A percentile compares a stretch with the other conserved stretches of the same genome.
These are phyloP conservation scores for Platorchestia sp. DNA, from an alignment of 1,140 invertebrate genomes.

Conservation along the genomic window DNA sequence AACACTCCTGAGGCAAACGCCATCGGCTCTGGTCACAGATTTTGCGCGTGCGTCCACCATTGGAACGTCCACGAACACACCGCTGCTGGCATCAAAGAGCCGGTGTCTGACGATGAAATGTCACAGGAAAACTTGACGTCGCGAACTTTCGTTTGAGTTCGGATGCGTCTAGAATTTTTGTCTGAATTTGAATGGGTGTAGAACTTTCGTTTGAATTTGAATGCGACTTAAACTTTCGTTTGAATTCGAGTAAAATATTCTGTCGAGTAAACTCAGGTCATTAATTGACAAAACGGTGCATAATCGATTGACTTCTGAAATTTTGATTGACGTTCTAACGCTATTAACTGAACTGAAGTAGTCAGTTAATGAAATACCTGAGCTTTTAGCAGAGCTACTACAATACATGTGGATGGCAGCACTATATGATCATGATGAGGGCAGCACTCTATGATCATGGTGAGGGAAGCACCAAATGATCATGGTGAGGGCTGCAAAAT, in stretches of 20 bases:
- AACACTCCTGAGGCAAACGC: conserved; percentile 67
- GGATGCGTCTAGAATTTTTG: not conserved
- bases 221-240: not conserved
- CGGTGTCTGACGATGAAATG: conserved; percentile 1
- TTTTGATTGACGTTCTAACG: not conserved
- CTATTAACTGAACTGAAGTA: not conserved
- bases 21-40: conserved; percentile 58
- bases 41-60: conserved; percentile 47
- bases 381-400: no score
- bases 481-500: no score
- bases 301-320: not conserved
- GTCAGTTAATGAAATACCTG: not conserved
- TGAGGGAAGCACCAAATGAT: no score
- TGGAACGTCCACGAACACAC: conserved; percentile 56
- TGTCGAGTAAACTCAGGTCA: not conserved
- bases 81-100: not conserved
- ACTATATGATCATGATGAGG: no score
- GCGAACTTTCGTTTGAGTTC: not conserved
- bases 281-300: not conserved
- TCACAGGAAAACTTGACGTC: not conserved
- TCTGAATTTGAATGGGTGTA: not conserved
- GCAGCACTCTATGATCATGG: no score
- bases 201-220: not conserved
- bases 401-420: no score
- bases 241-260: not conserved